phyloP scores from a whole-genome alignment of 1,140 invertebrate species.

The Drosophila ficusphila region DNA sequence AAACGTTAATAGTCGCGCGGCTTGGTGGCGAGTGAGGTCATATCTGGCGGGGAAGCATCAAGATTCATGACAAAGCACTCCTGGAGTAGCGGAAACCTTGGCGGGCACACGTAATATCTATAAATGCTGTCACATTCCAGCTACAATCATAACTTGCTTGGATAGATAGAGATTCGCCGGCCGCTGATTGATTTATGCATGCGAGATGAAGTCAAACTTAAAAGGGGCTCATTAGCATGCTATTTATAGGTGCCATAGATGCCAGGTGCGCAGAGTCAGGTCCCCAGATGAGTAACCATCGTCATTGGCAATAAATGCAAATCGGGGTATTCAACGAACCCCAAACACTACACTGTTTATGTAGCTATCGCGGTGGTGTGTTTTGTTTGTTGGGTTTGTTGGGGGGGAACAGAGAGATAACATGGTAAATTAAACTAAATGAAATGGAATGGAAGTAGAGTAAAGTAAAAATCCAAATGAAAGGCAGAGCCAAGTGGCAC shows the following conservation, averaged over 20 bases:
- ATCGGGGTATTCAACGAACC: slow-evolving; percentile 17
- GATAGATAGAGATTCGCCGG: slow-evolving; percentile 9
- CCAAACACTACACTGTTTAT: slow-evolving; percentile 25
- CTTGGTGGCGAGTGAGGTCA: background rate
- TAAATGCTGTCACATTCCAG: slow-evolving; percentile 38
- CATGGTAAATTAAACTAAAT: slow-evolving; percentile 30
- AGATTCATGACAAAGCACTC: background rate
- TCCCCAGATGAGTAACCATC: background rate
- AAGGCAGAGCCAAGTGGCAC: slow-evolving; percentile 45
- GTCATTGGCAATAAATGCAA: slow-evolving; percentile 15
- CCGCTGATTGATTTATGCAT: slow-evolving; percentile 36
- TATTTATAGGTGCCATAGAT: slow-evolving; percentile 26
- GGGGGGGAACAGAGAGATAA: background rate
- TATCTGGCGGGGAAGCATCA: no score
- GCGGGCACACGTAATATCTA: slow-evolving; percentile 29
- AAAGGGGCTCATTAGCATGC: slow-evolving; percentile 23
- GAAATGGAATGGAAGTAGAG: slow-evolving; percentile 37
- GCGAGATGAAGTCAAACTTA: background rate
- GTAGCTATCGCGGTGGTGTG: no score
- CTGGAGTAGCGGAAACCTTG: slow-evolving; percentile 14
- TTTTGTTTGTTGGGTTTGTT: no score
- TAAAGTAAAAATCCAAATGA: slow-evolving; percentile 17
- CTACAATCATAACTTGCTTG: slow-evolving; percentile 32
- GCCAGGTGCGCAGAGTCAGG: slow-evolving; percentile 1
- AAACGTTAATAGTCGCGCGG: background rate